Base-by-base conservation (phyloP, 2,888 invertebrate species). In the Ellobium chinense region DNA sequence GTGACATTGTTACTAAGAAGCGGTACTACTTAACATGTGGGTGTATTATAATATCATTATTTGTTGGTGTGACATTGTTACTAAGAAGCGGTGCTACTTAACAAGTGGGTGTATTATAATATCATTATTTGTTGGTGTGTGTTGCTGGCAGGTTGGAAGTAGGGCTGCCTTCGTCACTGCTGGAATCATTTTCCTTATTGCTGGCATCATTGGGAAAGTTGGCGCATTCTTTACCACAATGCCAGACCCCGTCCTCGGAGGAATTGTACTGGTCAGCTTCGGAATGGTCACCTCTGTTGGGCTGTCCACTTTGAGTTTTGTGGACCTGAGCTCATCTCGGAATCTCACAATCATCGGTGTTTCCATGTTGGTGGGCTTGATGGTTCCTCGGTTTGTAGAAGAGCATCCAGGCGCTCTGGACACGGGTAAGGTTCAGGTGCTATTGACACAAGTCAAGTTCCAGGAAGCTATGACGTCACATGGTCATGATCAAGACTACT, bases 331-430 rank as follows among this genome's bases (percentile, higher is more conserved):
- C 90, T 96, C 96, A 46, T 95, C 97, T 0, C 94, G 97, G 72
- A 98, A 98, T 94, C 94, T 97, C 74, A 97, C 85, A 92, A 97
- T 97, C 86, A 94, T 97, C 60, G 97, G 97, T 24, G 95, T 97
- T 88, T 97, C 97, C 1, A 94, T 97, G 82, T 96, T 98, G 93
- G 96, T 97, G 87, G 97, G 97, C 1, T 92, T 97, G 93, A 95
- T 93, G 86, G 84, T 93, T 1, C 92, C 92, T 0, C 75, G 80
- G 39, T 92, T 89, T 83, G 29, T 92, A 5, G 62, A 79, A 5
- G 73, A 81, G 4, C 80, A 88, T 74, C 86, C 87, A 1, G 82
- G 83, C 1, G 87, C 87, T 27, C 88, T 91, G 12, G 80, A 88
- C 4, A 90, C 91, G 80, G 89, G 91, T 91, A 80, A n/a, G n/a